Evolutionary conservation across 2,113 vertebrate genomes (phyloP).

Genomic region (Perca fluviatilis): DNA sequence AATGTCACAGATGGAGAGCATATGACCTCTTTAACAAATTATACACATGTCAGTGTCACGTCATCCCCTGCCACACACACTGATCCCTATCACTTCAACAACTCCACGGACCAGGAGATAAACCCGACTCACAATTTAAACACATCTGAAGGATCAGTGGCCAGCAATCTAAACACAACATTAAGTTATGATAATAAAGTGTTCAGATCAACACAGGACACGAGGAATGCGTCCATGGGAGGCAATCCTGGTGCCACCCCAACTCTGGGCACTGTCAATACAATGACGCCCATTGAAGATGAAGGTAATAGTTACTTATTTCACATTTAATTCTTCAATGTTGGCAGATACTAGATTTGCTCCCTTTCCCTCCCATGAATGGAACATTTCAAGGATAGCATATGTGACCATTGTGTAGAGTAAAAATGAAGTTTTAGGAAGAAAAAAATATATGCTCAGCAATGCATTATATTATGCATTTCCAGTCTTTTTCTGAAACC

Average conservation of each 20-base stretch:
- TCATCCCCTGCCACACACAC: conserved; percentile 18
- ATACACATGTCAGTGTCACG: conserved; percentile 8
- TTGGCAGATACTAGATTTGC: background rate
- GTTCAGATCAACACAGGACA: conserved; percentile 20
- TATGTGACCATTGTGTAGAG: background rate
- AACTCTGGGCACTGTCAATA: background rate
- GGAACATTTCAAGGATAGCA: background rate
- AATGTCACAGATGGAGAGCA: conserved; percentile 10
- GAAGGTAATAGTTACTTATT: conserved; percentile 30
- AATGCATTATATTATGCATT: background rate
- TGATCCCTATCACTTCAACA: background rate
- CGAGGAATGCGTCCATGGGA: background rate
- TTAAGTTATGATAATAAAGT: background rate
- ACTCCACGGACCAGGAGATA: background rate
- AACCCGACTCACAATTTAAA: background rate
- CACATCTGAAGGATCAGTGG: background rate
- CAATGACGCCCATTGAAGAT: fast-evolving
- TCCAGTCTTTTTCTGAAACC: background rate
- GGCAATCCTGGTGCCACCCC: background rate
- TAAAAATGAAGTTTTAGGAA: background rate
- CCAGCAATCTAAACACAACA: background rate
- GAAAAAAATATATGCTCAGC: background rate
- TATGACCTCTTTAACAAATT: conserved; percentile 1
- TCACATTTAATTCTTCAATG: background rate
- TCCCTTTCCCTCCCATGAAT: background rate